Percentiles rank a stretch among this genome's conserved stretches.
These are phyloP conservation scores for Cylindroiulus punctatus DNA, from an alignment of 2,888 invertebrate species.

Conservation along the genomic window DNA sequence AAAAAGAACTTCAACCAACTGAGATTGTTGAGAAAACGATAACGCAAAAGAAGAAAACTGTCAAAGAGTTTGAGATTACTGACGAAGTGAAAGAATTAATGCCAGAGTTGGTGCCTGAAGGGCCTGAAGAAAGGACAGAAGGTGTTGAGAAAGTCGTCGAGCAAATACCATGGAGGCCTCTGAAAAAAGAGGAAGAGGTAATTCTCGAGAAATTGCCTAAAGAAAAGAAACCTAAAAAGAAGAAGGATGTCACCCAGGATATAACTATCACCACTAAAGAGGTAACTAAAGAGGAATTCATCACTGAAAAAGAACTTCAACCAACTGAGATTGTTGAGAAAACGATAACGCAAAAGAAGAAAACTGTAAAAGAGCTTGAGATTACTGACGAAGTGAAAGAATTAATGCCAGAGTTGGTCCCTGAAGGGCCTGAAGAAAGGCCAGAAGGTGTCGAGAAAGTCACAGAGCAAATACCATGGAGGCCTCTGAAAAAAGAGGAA, in stretches of 20 bases:
- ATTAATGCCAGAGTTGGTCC: not conserved
- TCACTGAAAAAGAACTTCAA: conserved; percentile 15
- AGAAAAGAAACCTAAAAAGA: conserved; percentile 42
- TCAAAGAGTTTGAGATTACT: conserved; percentile 40
- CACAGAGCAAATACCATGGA: not conserved
- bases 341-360: not conserved
- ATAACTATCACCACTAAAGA: not conserved
- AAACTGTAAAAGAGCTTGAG: not conserved
- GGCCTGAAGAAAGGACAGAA: not conserved
- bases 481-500: not conserved
- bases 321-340: conserved; percentile 15
- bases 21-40: conserved; percentile 48
- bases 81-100: not conserved
- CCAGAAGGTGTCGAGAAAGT: not conserved
- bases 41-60: conserved; percentile 1
- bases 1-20: conserved; percentile 43
- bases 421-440: conserved; percentile 24
- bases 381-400: conserved; percentile 26
- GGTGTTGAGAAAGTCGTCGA: not conserved
- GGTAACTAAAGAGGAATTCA: conserved; percentile 29
- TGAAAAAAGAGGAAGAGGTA: conserved; percentile 29
- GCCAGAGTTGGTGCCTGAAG: not conserved
- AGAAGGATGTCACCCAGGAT: conserved; percentile 39
- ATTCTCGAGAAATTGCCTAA: not conserved
- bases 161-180: not conserved